Conservation (phyloP, 1,140 invertebrate species). For the Pachypsylla venusta region DNA sequence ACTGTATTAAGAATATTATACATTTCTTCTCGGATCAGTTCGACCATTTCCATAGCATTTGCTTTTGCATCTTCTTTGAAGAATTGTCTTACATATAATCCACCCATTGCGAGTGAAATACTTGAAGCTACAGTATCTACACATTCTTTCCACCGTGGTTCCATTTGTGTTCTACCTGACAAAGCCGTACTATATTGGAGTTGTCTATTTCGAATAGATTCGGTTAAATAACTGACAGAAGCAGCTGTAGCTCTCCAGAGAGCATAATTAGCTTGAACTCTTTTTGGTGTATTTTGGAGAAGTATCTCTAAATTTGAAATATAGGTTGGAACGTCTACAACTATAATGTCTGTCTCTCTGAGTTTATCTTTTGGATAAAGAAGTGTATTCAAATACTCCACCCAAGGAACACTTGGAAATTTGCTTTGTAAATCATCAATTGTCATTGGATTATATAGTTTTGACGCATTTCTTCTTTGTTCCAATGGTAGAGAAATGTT, state of each 20-base stretch:
- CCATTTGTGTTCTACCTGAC: constrained; percentile 54
- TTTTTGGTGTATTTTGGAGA: constrained; percentile 39
- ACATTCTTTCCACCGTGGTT: constrained; percentile 76
- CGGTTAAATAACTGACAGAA: constrained; percentile 57
- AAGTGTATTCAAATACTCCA: constrained; percentile 62
- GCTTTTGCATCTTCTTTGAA: constrained; percentile 55
- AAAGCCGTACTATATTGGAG: constrained; percentile 55
- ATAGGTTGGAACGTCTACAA: constrained; percentile 64
- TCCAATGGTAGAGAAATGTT: constrained; percentile 82
- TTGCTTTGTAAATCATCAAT: constrained; percentile 53
- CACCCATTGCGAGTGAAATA: constrained; percentile 58
- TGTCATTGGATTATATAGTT: constrained; percentile 81
- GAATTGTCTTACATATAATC: constrained; percentile 57
- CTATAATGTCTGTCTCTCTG: constrained; percentile 52
- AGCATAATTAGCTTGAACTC: constrained; percentile 57
- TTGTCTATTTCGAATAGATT: constrained; percentile 51
- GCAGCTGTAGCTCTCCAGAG: constrained; percentile 62
- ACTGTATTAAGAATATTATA: constrained; percentile 40
- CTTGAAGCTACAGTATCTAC: constrained; percentile 38
- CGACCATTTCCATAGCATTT: constrained; percentile 66
- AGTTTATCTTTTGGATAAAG: constrained; percentile 44
- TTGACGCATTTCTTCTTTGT: constrained; percentile 76
- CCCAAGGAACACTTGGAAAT: constrained; percentile 63
- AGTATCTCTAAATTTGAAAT: constrained; percentile 48
- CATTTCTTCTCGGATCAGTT: constrained; percentile 50